phyloP scores from a whole-genome alignment of 2,888 invertebrate genomes.

The Alloplasta piceator region DNA sequence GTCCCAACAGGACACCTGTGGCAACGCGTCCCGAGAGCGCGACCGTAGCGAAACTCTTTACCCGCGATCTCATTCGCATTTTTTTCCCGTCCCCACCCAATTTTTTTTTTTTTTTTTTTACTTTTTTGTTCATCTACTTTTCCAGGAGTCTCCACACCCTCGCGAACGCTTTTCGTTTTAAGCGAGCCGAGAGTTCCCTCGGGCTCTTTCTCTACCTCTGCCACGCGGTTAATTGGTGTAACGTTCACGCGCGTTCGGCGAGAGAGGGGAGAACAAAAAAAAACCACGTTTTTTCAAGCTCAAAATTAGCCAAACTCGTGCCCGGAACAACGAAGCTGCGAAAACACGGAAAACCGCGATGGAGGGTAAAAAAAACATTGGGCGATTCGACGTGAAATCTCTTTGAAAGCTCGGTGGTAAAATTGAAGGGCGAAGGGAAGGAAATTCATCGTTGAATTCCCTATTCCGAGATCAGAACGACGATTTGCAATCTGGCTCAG shows the following conservation, averaged over 20 bases:
- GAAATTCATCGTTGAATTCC: background rate
- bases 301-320: conserved; percentile 18
- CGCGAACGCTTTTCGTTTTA: conserved; percentile 59
- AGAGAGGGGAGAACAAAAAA: background rate
- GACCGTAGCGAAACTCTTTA: conserved; percentile 34
- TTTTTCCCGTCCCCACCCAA: conserved; percentile 47
- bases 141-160: conserved; percentile 29
- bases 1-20: conserved; percentile 61
- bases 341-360: background rate
- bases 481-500: too few species aligned
- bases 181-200: conserved; percentile 18
- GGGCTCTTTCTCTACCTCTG: background rate
- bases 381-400: background rate
- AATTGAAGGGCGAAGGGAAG: background rate
- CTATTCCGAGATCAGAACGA: too few species aligned
- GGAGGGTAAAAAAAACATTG: background rate
- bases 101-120: conserved; percentile 34
- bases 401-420: background rate
- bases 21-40: conserved; percentile 40
- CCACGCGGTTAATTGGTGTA: conserved; percentile 43
- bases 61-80: conserved; percentile 61
- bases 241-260: conserved; percentile 7
- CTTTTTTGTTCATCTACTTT: conserved; percentile 48
- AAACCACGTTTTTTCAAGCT: background rate
- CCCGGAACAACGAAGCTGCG: background rate